Evolutionary conservation across 2,797 vertebrate genomes (phyloP).

Genomic region (Hyperoplus immaculatus): DNA sequence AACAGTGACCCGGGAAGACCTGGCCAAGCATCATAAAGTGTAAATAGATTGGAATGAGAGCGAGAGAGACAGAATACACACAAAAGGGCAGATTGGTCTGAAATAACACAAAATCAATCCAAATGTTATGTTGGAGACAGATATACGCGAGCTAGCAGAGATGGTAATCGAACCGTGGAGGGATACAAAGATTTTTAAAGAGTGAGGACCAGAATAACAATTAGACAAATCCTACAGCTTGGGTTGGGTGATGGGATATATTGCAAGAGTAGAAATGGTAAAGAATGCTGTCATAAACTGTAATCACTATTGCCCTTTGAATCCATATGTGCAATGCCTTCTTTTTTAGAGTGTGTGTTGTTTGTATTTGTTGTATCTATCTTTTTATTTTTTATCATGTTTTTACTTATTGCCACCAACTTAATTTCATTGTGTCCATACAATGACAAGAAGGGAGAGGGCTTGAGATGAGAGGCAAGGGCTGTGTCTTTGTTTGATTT

Average conservation of each 20-base stretch:
- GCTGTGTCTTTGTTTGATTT: constrained; percentile 39
- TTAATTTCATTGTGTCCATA: too few relatives aligned
- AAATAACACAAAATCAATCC: constrained; percentile 43
- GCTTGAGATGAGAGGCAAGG: constrained; percentile 40
- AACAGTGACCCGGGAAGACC: neutral
- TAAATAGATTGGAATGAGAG: constrained; percentile 1
- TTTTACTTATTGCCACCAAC: too few relatives aligned
- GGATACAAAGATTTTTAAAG: neutral
- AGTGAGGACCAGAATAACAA: neutral
- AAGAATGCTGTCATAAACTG: neutral
- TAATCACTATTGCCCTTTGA: too few relatives aligned
- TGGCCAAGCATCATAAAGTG: neutral
- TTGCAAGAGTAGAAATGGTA: constrained; percentile 45
- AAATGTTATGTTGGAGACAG: constrained; percentile 15
- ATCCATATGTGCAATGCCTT: too few relatives aligned
- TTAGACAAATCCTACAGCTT: neutral
- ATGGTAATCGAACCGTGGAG: constrained; percentile 1
- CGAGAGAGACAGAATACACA: neutral
- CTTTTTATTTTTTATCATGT: too few relatives aligned
- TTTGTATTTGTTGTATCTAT: too few relatives aligned
- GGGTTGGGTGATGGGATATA: neutral
- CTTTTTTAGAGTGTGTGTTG: too few relatives aligned
- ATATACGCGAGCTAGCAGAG: constrained; percentile 1
- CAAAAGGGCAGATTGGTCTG: constrained; percentile 5
- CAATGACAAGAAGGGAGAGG: constrained; percentile 32